Base-by-base conservation (phyloP, 2,797 vertebrate genomes). In the Octomys mimax region DNA sequence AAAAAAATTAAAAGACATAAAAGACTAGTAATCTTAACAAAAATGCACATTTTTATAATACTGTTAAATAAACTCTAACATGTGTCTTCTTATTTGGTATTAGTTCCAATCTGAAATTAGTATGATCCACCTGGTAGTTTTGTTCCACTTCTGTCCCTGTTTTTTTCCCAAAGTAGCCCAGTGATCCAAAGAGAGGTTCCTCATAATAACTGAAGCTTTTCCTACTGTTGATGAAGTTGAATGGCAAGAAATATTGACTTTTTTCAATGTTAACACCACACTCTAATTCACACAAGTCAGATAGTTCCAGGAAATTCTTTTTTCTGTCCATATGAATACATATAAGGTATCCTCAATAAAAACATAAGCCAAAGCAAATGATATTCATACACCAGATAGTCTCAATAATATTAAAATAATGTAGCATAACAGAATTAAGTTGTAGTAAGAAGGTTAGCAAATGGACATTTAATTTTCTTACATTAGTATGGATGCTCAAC, bases 101-200 rank as follows among this genome's bases (percentile, higher is more conserved):
- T 95, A 92, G 62, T 91, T 96, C 64, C 77, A 87, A 66, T 92
- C 64, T 93, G 94, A 96, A 97, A 94, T 92, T 82, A 91, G 64
- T 88, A 94, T 96, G 94, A 64, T 88, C 94, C 89, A 95, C 71
- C 87, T 95, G 89, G 71, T 88, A 66, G 52, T 75, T 97, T 92
- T 86, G 83, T 73, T 96, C 64, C 82, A 94, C 78, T 97, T 96
- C 89, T 97, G 91, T 92, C 88, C 89, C 94, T 96, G 73, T 95
- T 97, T 97, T 97, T 49, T 93, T 95, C 92, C 64, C 93, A 97
- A 96, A 97, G 87, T 94, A 98, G 84, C 84, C 89, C 95, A 97
- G 82, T 88, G 64, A 96, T 95, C 94, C 95, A 97, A 96, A 97
- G 91, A 97, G 83, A 95, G 86, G 71, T 59, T 96, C 95, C 96